These are phyloP conservation scores for Pangasius sanitwongsei DNA, from an alignment of 2,797 vertebrate genomes.

Conservation along the genomic window DNA sequence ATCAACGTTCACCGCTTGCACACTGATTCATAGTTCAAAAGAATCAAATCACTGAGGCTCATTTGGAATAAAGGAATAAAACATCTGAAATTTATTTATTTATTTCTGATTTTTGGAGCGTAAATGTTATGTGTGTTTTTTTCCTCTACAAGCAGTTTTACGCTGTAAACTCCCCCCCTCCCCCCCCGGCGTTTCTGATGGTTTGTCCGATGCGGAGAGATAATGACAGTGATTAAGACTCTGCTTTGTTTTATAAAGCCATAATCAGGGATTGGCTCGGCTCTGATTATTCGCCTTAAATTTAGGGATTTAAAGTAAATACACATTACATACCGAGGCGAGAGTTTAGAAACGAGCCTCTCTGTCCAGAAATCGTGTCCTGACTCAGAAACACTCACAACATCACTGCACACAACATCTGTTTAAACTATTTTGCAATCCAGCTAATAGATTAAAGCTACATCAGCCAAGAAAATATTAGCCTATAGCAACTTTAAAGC, in stretches of 20 bases:
- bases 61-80: background rate
- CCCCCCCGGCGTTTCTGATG: background rate
- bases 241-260: background rate
- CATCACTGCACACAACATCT: background rate
- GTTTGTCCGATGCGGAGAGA: background rate
- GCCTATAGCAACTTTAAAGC: background rate
- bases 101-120: background rate
- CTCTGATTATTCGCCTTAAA: constrained; percentile 1
- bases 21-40: background rate
- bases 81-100: background rate
- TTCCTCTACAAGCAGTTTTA: background rate
- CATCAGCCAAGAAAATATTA: background rate
- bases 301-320: background rate
- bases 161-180: too few species aligned
- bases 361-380: background rate
- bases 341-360: background rate
- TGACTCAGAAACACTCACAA: background rate
- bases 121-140: background rate
- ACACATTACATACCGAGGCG: background rate
- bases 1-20: background rate
- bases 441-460: background rate
- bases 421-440: too few species aligned
- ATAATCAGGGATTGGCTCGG: background rate
- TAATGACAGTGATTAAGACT: background rate
- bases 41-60: background rate